Evolutionary conservation across 2,888 invertebrate genomes (phyloP).

Genomic region (Drosophila limbata): DNA sequence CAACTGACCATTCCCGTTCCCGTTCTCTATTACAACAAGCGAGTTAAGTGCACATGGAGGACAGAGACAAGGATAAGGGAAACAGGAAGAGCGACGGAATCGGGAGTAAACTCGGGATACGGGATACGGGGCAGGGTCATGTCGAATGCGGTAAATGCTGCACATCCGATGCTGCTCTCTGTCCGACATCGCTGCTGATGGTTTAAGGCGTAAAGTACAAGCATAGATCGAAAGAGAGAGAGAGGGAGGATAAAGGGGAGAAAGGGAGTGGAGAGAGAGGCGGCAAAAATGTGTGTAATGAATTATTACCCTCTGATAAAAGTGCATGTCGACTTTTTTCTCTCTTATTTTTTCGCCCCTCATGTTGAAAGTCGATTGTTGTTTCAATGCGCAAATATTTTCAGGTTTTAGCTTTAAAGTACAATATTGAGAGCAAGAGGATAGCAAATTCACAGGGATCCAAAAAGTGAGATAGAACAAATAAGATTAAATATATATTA

Average conservation of each 20-base stretch:
- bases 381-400: slow-evolving; percentile 34
- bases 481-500: too few relatives aligned
- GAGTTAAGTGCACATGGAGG: slow-evolving; percentile 45
- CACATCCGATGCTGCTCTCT: slow-evolving; percentile 66
- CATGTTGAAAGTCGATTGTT: slow-evolving; percentile 44
- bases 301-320: slow-evolving; percentile 83
- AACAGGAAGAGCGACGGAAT: slow-evolving; percentile 16
- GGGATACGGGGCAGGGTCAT: slow-evolving; percentile 44
- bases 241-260: not conserved
- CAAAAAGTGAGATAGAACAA: not conserved
- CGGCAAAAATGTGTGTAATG: slow-evolving; percentile 74
- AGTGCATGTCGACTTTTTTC: slow-evolving; percentile 71
- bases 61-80: slow-evolving; percentile 28
- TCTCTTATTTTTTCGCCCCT: slow-evolving; percentile 4
- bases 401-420: slow-evolving; percentile 42
- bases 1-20: slow-evolving; percentile 55
- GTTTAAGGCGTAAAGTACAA: slow-evolving; percentile 64
- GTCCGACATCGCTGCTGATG: slow-evolving; percentile 58
- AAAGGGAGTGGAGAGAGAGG: slow-evolving; percentile 18
- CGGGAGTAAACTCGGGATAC: slow-evolving; percentile 8
- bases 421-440: not conserved
- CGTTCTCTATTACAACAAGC: slow-evolving; percentile 3
- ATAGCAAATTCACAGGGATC: not conserved
- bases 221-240: slow-evolving; percentile 6
- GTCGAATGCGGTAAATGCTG: slow-evolving; percentile 79